Percentiles rank a stretch among this genome's conserved stretches.
Conservation (phyloP, 2,888 invertebrate genomes). For the Troilus luridus region DNA sequence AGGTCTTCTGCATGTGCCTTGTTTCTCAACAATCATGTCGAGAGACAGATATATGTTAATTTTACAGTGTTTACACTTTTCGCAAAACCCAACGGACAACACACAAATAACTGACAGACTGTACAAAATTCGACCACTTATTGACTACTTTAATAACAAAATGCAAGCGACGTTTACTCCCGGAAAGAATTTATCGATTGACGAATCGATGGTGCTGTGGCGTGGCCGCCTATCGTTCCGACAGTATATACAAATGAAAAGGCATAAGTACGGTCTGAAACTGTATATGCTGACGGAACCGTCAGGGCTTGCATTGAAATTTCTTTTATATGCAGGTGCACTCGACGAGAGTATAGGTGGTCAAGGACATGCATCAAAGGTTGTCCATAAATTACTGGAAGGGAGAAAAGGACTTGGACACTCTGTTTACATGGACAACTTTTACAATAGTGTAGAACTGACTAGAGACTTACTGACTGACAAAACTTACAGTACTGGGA, state of each 20-base stretch:
- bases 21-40: not conserved
- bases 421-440: slow-evolving; percentile 61
- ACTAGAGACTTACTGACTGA: not conserved
- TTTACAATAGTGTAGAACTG: slow-evolving; percentile 48
- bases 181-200: slow-evolving; percentile 67
- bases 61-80: slow-evolving; percentile 17
- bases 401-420: slow-evolving; percentile 61
- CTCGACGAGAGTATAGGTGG: slow-evolving; percentile 65
- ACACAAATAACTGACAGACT: too few species aligned
- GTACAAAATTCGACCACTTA: slow-evolving; percentile 67
- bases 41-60: not conserved
- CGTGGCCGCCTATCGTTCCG: slow-evolving; percentile 67
- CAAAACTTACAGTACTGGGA: not conserved
- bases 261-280: slow-evolving; percentile 68
- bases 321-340: slow-evolving; percentile 65
- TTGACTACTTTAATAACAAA: slow-evolving; percentile 68
- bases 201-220: slow-evolving; percentile 68
- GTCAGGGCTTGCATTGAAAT: slow-evolving; percentile 67
- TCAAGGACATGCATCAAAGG: slow-evolving; percentile 46
- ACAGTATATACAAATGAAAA: slow-evolving; percentile 68
- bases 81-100: too few species aligned
- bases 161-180: slow-evolving; percentile 67
- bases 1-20: not conserved
- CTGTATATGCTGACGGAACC: slow-evolving; percentile 68
- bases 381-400: slow-evolving; percentile 51